Evolutionary conservation across 2,797 vertebrate genomes (phyloP), one percentile per base, ranked within the genome.

Genomic region (Hydrolagus colliei): DNA sequence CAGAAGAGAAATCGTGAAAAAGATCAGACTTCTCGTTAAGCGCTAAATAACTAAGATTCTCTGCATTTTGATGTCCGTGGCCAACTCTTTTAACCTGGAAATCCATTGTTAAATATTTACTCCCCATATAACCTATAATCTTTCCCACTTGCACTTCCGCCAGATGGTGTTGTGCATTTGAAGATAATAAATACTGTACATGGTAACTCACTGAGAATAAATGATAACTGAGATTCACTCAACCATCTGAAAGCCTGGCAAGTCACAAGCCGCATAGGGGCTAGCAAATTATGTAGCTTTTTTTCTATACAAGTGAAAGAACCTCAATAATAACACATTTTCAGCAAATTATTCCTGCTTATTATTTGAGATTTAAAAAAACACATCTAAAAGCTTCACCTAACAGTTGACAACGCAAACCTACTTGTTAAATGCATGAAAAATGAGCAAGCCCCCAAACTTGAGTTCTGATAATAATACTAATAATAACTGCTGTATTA

Each of bases 11-110:
- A 52, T 52, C 41, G 6, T 52, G 41, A 52, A 52, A 52, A 52
- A 3, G 41, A 52, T 52, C 41, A 52, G 41, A 3, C 2, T 3
- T 52, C 41, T 4, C 2, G 20, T 68, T 35, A n/a, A 63, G 20
- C 4, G 10, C 52, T 20, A 63, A 68, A 71, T 68, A 84, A 84
- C 27, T 71, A 52, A 68, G 79, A 84, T 84, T 84, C 79, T 68
- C 79, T 84, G 65, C 18, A 52, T 41, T 84, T 20, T 71, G 65
- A 52, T 68, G 65, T 84, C 52, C 12, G 32, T 20, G 79, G 63
- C 63, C 79, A 84, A 84, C 79, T 67, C n/a, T 84, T 84, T 71
- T 84, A 84, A 84, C 79, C 71, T 71, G 79, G 71, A 67, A 71
- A 52, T 71, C 79, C 65, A 84, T 84, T 84, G 71, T 84, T 32